These are phyloP conservation scores for Chirona hameri DNA, from an alignment of 2,888 invertebrate genomes.

Conservation along the genomic window DNA sequence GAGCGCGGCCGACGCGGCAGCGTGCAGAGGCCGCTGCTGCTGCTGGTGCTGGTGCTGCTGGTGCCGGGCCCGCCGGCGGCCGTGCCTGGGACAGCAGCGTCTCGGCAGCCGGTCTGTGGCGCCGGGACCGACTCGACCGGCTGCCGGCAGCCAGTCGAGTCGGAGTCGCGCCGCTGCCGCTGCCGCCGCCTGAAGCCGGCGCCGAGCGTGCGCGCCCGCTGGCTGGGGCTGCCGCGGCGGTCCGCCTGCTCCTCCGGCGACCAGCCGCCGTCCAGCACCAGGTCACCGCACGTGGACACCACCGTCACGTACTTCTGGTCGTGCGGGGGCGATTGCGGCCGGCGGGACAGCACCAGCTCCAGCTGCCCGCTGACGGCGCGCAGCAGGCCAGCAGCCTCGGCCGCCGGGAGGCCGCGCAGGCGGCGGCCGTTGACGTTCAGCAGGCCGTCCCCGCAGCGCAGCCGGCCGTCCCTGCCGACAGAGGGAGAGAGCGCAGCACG, in stretches of 20 bases:
- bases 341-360: constrained; percentile 26
- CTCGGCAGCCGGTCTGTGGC: no score
- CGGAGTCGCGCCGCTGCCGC: no score
- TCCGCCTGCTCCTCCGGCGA: neutral
- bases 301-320: constrained; percentile 1
- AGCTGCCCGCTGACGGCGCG: constrained; percentile 31
- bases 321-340: neutral
- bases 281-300: neutral
- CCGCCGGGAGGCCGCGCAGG: constrained; percentile 65
- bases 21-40: constrained; percentile 3
- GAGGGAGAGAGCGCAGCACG: neutral
- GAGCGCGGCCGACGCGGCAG: constrained; percentile 26
- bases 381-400: constrained; percentile 54
- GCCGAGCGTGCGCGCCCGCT: no score
- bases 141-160: no score
- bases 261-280: neutral
- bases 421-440: constrained; percentile 81
- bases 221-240: no score
- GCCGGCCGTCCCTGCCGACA: constrained; percentile 65
- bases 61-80: no score
- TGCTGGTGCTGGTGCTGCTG: no score
- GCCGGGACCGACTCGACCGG: no score
- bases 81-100: no score
- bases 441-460: constrained; percentile 80
- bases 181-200: no score